A percentile compares a stretch with the other conserved stretches of the same genome.
These are phyloP conservation scores for Climacteris rufus DNA, from an alignment of 2,113 vertebrate genomes.

Conservation along the genomic window DNA sequence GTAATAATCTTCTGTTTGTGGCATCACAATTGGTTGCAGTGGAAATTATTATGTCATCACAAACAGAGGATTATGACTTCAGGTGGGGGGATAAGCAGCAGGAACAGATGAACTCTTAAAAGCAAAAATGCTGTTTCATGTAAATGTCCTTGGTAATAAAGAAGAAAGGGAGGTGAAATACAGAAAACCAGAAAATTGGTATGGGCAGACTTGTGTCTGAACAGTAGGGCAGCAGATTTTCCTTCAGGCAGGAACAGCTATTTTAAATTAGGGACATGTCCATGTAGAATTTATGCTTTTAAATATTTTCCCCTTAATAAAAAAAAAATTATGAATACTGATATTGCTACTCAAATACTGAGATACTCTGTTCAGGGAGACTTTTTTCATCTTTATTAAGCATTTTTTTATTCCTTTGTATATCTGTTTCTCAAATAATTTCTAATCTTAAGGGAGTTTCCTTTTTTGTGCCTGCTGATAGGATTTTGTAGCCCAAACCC, in stretches of 20 bases:
- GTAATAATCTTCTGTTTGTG: constrained; percentile 7
- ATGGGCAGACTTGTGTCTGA: background rate
- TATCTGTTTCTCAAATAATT: background rate
- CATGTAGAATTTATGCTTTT: background rate
- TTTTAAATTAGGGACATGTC: constrained; percentile 32
- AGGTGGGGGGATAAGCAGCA: constrained; percentile 41
- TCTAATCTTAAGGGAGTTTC: background rate
- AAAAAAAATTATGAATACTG: background rate
- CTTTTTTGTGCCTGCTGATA: background rate
- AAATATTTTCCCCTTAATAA: background rate
- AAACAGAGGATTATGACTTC: constrained; percentile 42
- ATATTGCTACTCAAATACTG: background rate
- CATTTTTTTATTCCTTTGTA: background rate
- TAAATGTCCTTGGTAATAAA: constrained; percentile 37
- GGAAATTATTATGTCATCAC: constrained; percentile 43
- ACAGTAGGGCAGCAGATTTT: constrained; percentile 28
- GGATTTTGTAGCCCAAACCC: background rate
- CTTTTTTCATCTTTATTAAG: background rate
- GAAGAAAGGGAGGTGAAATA: constrained; percentile 21
- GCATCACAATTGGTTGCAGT: constrained; percentile 34
- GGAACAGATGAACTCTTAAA: constrained; percentile 49
- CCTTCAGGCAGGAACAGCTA: constrained; percentile 36
- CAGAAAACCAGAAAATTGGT: constrained; percentile 31
- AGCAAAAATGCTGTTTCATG: constrained; percentile 24
- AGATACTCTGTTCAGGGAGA: background rate